Evolutionary conservation across 2,888 invertebrate species (phyloP), one percentile per base, ranked within the genome.

Genomic region (Cremastinae sp.): DNA sequence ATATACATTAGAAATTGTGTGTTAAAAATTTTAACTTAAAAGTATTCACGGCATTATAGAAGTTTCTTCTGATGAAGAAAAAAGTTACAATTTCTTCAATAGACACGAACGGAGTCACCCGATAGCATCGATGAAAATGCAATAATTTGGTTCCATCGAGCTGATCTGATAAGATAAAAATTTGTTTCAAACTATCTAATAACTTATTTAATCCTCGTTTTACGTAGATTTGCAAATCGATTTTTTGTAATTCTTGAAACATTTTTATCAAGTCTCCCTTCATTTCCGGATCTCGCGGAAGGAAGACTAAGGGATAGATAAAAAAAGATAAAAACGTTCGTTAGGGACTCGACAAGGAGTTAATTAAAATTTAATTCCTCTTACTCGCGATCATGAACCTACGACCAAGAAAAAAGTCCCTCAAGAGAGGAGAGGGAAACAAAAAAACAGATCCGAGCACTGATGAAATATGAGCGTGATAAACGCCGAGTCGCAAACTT

Each of bases 331-430:
- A 45, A 66, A 65, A 84, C 83, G 86, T 87, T 88, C 88, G 87
- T 88, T 88, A 87, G 85, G 83, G 83, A 74, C 85, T 85, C 85
- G 71, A 78, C 55, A 56, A 87, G 87, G 88, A 88, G 87, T 88
- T 88, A 88, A 88, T 88, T 88, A 88, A 88, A 87, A 88, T 85
- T 88, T 88, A 85, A 88, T 88, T 88, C 87, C 88, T 87, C 85
- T 84, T 77, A 69, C 61, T 56, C 83, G 81, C 81, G 84, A 82
- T 87, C 82, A 85, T 88, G 87, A 88, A 86, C 83, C 87, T 84
- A 85, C 85, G 84, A 59, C 35, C 43, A 47, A 37, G 39, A 45
- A 16, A 55, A 55, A 16, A 49, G n/a, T n/a, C n/a, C n/a, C n/a
- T n/a, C n/a, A 56, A 47, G 16, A 12, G 18, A 47, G 47, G 35